Evolutionary conservation across 1,140 invertebrate genomes (phyloP).

Genomic region (Heliothis subflexa): DNA sequence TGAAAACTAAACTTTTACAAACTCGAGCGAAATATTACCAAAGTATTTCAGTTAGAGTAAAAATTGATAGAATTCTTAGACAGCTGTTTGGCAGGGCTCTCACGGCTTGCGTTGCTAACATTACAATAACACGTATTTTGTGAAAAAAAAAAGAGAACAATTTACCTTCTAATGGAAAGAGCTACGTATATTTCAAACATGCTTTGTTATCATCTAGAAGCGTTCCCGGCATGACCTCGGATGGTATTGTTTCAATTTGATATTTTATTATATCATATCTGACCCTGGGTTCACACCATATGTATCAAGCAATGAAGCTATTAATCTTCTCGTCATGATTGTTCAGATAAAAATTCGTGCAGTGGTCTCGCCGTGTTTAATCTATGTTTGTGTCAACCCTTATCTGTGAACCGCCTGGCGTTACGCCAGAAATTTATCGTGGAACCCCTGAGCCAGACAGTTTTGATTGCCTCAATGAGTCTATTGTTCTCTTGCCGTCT

Average conservation of each 20-base stretch:
- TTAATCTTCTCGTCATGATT: conserved; percentile 39
- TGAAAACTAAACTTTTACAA: conserved; percentile 22
- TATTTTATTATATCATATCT: conserved; percentile 26
- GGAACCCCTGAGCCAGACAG: conserved; percentile 62
- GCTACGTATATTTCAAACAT: no score
- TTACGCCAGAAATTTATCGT: conserved; percentile 62
- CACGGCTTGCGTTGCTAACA: not conserved
- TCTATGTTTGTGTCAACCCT: conserved; percentile 51
- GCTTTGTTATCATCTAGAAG: not conserved
- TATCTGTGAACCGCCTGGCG: conserved; percentile 61
- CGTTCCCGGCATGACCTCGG: not conserved
- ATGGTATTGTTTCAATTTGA: not conserved
- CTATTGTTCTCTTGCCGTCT: conserved; percentile 57
- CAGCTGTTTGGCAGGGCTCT: conserved; percentile 9
- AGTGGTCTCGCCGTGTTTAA: conserved; percentile 28
- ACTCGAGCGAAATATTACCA: conserved; percentile 30
- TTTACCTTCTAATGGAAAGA: no score
- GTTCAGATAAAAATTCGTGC: conserved; percentile 38
- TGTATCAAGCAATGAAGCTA: conserved; percentile 34
- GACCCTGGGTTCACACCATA: not conserved
- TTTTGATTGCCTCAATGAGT: conserved; percentile 70
- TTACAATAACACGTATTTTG: no score
- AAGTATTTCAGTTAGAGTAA: conserved; percentile 33
- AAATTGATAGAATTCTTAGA: conserved; percentile 24
- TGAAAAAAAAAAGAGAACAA: no score